phyloP scores from a whole-genome alignment of 1,140 invertebrate genomes.

The Eueides isabella region DNA sequence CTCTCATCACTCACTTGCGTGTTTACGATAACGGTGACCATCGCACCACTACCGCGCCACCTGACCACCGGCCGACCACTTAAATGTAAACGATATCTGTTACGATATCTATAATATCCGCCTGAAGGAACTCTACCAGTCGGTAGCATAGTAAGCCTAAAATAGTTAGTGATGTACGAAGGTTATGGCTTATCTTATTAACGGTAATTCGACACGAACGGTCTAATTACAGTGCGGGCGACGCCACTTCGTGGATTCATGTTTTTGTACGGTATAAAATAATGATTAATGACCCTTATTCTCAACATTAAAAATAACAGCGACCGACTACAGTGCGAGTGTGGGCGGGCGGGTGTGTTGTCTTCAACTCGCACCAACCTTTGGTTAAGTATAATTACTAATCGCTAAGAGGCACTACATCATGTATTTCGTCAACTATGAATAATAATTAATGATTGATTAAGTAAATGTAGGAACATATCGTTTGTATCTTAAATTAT shows the following conservation, averaged over 20 bases:
- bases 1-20: not conserved
- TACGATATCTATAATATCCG: no score
- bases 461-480: no score
- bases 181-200: conserved; percentile 29
- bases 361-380: no score
- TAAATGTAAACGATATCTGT: no score
- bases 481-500: no score
- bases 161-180: not conserved
- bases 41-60: not conserved
- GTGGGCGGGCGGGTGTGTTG: not conserved
- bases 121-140: not conserved
- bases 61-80: no score
- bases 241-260: not conserved
- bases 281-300: conserved; percentile 2
- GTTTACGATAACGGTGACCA: not conserved
- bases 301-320: not conserved
- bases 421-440: no score
- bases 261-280: not conserved
- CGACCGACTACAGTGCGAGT: not conserved
- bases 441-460: no score
- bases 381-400: no score
- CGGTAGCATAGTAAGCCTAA: not conserved
- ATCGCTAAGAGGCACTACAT: no score
- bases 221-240: conserved; percentile 13
- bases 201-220: conserved; percentile 27